Conservation (phyloP, 2,113 vertebrate species). For the Sylvia atricapilla region DNA sequence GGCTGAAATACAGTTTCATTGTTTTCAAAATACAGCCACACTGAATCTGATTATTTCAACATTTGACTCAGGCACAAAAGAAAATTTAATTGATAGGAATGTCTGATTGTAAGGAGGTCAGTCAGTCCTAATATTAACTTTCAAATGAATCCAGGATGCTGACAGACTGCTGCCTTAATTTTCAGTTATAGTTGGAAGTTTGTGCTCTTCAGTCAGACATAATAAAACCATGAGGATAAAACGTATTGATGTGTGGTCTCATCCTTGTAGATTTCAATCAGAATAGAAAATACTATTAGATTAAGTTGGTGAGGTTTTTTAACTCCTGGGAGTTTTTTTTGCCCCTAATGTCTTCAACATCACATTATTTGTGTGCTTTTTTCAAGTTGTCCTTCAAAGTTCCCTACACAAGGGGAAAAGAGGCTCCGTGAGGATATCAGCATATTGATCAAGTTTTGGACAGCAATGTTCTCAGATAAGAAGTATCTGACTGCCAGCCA, state of each 20-base stretch:
- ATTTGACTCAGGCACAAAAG: not conserved
- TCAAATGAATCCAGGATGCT: not conserved
- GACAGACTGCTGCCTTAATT: not conserved
- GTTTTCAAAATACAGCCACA: not conserved
- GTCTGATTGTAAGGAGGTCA: not conserved
- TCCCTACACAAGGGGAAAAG: conserved; percentile 92
- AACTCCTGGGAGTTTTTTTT: not conserved
- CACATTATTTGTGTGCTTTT: not conserved
- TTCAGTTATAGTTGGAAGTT: not conserved
- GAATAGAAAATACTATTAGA: not conserved
- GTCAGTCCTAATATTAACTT: not conserved
- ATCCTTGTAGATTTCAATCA: not conserved
- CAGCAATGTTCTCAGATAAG: conserved; percentile 94
- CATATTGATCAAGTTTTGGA: conserved; percentile 95
- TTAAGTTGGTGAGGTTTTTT: not conserved
- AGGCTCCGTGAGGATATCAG: conserved; percentile 94
- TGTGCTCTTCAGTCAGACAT: not conserved
- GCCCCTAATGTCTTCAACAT: not conserved
- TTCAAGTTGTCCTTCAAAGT: conserved; percentile 84
- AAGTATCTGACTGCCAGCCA: conserved; percentile 93
- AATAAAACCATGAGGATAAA: not conserved
- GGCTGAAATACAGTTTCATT: not conserved
- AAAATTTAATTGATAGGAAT: not conserved
- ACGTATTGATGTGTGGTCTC: not conserved
- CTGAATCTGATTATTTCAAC: not conserved